Evolutionary conservation across 2,888 invertebrate genomes (phyloP).

Genomic region (Luperina nickerlii): DNA sequence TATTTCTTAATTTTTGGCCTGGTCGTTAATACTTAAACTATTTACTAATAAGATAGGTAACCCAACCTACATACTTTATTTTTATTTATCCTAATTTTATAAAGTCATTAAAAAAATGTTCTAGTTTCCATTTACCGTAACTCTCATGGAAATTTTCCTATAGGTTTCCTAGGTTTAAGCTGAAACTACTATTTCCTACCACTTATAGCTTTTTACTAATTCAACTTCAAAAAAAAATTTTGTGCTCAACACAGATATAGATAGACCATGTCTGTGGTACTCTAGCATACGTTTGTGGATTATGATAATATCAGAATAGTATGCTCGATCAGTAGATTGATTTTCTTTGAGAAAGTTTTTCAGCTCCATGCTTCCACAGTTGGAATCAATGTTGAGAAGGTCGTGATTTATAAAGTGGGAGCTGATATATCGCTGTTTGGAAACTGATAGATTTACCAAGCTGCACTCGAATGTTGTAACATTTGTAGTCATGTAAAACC

Average conservation of each 20-base stretch:
- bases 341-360: neutral
- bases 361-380: neutral
- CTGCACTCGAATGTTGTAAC: neutral
- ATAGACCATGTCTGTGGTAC: neutral
- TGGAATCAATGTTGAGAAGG: neutral
- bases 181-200: neutral
- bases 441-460: slow-evolving; percentile 1
- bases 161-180: neutral
- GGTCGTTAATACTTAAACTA: neutral
- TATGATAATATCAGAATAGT: neutral
- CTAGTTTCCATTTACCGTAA: neutral
- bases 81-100: neutral
- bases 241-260: no score
- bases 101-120: neutral
- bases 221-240: no score
- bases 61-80: no score
- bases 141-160: neutral
- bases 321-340: neutral
- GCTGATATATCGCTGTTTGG: neutral
- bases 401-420: neutral
- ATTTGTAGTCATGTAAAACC: neutral
- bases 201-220: neutral
- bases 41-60: neutral
- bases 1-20: neutral
- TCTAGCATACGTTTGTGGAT: neutral